Base-by-base conservation (phyloP, 2,797 vertebrate genomes). In the Phrynocephalus guinanensis region DNA sequence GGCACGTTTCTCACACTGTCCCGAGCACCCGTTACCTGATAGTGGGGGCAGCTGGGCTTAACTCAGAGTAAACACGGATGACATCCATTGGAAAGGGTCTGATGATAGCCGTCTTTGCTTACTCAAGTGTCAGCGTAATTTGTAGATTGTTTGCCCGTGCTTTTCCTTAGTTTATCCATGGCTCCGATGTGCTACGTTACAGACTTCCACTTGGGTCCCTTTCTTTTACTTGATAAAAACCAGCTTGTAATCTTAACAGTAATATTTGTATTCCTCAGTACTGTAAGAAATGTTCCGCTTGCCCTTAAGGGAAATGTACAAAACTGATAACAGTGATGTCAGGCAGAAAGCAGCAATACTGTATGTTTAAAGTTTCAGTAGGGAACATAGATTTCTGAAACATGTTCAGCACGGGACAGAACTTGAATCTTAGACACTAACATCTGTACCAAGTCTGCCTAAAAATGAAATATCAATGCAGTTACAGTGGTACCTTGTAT, bases 281-380 rank as follows among this genome's bases (percentile, higher is more conserved):
- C 7, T 33, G 0, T 30, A 26, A 33, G 48, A 73, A 85, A 88
- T 7, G 30, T 16, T 30, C 5, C 9, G 8, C 16, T 38, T 80
- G 0, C 50, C 1, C n/a, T 44, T 71, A 71, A 70, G 78, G 76
- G 79, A 79, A 0, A 0, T 0, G 1, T 67, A 85, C 22, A 38
- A 30, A 66, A 1, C 15, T 50, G 76, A 33, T 67, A 28, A 20
- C 4, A 66, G 1, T 30, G 11, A 33, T 33, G 8, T 76, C 22
- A 63, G 68, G 70, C 63, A 79, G 68, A 76, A 6, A 79, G 24
- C 52, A 83, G 22, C 16, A 9, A 73, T 28, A 24, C 30, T 52
- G 38, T 22, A 33, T 48, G 26, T 16, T 22, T 76, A 33, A 82
- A 67, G 33, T 33, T 73, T 77, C 38, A 8, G 4, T 11, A 22